Base-by-base conservation (phyloP, 2,888 invertebrate genomes). In the Dryococelus australis region DNA sequence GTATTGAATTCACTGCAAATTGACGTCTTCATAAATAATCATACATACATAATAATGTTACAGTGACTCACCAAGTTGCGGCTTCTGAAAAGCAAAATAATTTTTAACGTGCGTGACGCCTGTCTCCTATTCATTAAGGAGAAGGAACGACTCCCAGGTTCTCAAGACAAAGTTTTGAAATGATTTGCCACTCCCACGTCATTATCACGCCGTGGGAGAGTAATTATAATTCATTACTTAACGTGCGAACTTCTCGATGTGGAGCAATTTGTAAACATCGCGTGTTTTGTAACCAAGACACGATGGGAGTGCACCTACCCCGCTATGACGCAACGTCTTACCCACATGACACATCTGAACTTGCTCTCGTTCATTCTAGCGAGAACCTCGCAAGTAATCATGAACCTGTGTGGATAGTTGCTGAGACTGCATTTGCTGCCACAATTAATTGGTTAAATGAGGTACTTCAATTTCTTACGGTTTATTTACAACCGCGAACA, bases 181-280 rank as follows among this genome's bases (percentile, higher is more conserved):
- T 65, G 65, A 65, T 65, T n/a, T 65, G 24, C 65, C 1, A 1
- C 65, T 65, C 65, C n/a, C 65, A 65, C n/a, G 65, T 65, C n/a
- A 65, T 65, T 65, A 65, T 8, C 65, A 20, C 65, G 65, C 24
- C 65, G 8, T 65, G 65, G 65, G 65, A 65, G 65, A 65, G 65
- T 65, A 65, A 65, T 65, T 65, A n/a, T 65, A 65, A 65, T 65
- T 65, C 65, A 20, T 65, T 65, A 65, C 65, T 65, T 65, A 65
- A 65, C 65, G 65, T 65, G 65, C 65, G 65, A 65, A 65, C 65
- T 8, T 65, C n/a, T 10, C 65, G 16, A 65, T 65, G 65, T 65
- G 65, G 65, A 65, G 65, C 65, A 16, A 3, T n/a, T 24, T 65
- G 65, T 65, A n/a, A 65, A 10, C 65, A 65, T 65, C 20, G 6